Conservation (phyloP, 2,797 vertebrate species). For the Balearica regulorum region DNA sequence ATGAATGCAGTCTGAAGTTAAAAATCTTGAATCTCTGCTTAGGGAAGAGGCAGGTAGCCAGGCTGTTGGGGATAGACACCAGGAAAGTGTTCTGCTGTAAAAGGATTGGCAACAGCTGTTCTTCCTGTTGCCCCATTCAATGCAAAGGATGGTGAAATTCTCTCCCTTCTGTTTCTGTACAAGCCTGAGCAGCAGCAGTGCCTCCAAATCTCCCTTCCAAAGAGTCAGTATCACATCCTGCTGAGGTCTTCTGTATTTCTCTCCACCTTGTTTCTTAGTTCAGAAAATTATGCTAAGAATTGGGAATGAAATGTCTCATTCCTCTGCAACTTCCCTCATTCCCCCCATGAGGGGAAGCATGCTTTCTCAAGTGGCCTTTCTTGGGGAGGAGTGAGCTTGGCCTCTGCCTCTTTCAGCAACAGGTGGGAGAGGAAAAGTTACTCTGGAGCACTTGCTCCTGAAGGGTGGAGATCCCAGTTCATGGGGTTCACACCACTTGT, state of each 20-base stretch:
- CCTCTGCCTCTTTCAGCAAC: background rate
- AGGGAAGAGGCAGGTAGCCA: background rate
- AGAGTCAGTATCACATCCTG: background rate
- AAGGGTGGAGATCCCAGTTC: background rate
- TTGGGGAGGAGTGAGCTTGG: background rate
- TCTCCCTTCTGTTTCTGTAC: background rate
- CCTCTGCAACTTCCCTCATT: background rate
- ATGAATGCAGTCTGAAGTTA: background rate
- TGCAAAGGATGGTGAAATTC: background rate
- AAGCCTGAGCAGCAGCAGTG: background rate
- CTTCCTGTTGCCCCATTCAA: background rate
- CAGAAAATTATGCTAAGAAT: background rate
- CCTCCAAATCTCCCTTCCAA: background rate
- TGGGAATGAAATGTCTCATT: background rate
- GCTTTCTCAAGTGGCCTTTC: background rate
- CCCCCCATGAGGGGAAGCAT: background rate
- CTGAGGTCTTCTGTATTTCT: background rate
- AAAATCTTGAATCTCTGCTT: background rate
- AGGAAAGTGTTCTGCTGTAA: background rate
- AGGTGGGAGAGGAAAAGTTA: background rate
- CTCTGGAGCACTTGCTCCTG: background rate
- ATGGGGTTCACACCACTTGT: fast-evolving
- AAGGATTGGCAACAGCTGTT: background rate
- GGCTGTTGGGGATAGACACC: background rate
- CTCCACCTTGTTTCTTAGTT: background rate